Base-by-base conservation (phyloP, 2,888 invertebrate genomes). In the Panopea generosa region DNA sequence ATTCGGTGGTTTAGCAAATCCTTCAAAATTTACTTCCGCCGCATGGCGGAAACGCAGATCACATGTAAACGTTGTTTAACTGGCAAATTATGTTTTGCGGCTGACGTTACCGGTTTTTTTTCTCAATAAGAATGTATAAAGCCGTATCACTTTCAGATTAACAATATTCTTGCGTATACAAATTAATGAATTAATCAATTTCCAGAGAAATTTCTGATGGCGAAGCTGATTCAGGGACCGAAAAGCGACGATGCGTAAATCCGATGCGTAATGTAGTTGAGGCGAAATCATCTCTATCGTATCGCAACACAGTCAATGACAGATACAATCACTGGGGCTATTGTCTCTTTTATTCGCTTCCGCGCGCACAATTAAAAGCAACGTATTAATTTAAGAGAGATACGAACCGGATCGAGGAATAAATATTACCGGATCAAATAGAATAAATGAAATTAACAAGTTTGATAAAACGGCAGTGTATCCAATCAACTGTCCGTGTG, bases 281-380 rank as follows among this genome's bases (percentile, higher is more conserved):
- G 49, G 27, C 27, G 18, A 69, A 38, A 69, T 62, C 61, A 43
- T n/a, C 26, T 33, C 20, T 55, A 56, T 55, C 43, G 53, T 61
- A 45, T 47, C 49, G 29, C 47, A 47, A 7, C 55, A 26, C 53
- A 29, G 45, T 47, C 24, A 6, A 24, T 55, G 61, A 45, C 69
- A 69, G 69, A 69, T 69, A 69, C 22, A 53, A 69, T 69, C 69
- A 26, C n/a, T 49, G 24, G 18, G 2, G 22, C 45, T 45, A 69
- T 69, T 69, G 69, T 69, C 69, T 56, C 43, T 55, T 49, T 61
- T 69, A 55, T 61, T 47, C 55, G 69, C 69, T 55, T 69, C 61
- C 49, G 18, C 69, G 69, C 61, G 61, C 56, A 56, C 69, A 69
- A 69, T 69, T 69, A 69, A 69, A 69, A 63, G 45, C 61, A 69